Conservation (phyloP, 2,888 invertebrate species). For the Meiosimyza platycephala region DNA sequence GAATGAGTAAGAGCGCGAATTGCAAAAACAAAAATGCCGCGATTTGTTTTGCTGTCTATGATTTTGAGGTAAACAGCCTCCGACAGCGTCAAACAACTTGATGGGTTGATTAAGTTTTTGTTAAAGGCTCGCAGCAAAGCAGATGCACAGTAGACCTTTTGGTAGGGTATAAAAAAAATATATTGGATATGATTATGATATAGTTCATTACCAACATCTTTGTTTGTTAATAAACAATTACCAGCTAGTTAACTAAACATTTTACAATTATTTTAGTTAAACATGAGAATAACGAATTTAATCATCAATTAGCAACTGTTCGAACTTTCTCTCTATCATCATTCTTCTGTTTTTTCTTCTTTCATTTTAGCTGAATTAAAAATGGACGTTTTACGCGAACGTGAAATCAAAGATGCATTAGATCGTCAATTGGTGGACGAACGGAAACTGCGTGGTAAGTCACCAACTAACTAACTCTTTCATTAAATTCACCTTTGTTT, state of each 20-base stretch:
- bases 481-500: neutral
- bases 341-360: slow-evolving; percentile 31
- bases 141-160: too few species aligned
- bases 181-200: too few species aligned
- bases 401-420: slow-evolving; percentile 92
- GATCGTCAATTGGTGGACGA: slow-evolving; percentile 94
- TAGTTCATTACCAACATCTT: too few species aligned
- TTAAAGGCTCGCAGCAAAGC: neutral
- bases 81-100: slow-evolving; percentile 8
- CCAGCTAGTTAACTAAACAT: neutral
- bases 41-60: slow-evolving; percentile 16
- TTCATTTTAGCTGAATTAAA: slow-evolving; percentile 84
- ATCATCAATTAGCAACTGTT: slow-evolving; percentile 13
- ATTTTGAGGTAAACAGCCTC: neutral
- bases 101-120: slow-evolving; percentile 36
- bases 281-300: too few species aligned
- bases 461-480: neutral
- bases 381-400: slow-evolving; percentile 93
- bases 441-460: slow-evolving; percentile 93
- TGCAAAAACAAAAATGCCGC: neutral
- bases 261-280: neutral
- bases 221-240: too few species aligned
- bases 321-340: slow-evolving; percentile 31
- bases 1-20: neutral
- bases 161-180: too few species aligned